Conservation (phyloP, 2,113 vertebrate species). For the Myrmecobius fasciatus region DNA sequence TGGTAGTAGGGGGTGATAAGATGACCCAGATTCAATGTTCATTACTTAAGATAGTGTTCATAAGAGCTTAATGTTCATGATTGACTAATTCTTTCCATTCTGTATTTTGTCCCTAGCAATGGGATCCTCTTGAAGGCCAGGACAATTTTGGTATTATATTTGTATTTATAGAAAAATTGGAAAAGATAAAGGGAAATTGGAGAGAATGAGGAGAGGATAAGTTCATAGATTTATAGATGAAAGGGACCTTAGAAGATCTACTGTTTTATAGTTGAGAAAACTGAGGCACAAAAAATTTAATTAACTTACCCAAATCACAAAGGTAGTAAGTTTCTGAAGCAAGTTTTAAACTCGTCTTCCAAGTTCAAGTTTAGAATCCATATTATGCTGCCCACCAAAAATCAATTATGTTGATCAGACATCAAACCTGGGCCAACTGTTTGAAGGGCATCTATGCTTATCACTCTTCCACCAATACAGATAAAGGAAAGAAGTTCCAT, state of each 20-base stretch:
- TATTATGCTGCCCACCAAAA: not conserved
- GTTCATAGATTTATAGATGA: not conserved
- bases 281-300: not conserved
- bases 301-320: not conserved
- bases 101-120: not conserved
- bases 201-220: not conserved
- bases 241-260: not conserved
- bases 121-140: not conserved
- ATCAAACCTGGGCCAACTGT: not conserved
- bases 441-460: not conserved
- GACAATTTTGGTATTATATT: not conserved
- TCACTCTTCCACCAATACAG: not conserved
- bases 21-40: not conserved
- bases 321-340: not conserved
- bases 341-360: not conserved
- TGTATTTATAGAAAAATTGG: not conserved
- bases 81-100: not conserved
- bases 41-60: not conserved
- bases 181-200: not conserved
- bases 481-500: not conserved
- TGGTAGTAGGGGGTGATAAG: not conserved
- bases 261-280: not conserved
- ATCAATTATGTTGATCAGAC: not conserved
- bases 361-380: not conserved
- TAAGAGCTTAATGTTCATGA: not conserved